Evolutionary conservation across 2,797 vertebrate genomes (phyloP).

Genomic region (Syngnathus acus): DNA sequence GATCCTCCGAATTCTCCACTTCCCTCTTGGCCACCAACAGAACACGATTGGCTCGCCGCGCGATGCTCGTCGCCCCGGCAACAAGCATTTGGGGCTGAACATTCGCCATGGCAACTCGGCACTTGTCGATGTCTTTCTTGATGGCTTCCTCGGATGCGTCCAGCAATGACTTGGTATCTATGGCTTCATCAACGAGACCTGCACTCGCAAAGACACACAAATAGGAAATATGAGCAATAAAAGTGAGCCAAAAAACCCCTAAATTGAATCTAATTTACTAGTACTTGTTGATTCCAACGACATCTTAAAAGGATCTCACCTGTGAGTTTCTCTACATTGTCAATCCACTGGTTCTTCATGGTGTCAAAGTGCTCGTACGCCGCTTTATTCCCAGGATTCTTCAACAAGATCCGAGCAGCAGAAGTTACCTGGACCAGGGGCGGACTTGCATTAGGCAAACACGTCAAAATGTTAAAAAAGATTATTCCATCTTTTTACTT

Average conservation of each 20-base stretch:
- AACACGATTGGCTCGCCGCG: conserved; percentile 92
- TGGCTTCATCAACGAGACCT: conserved; percentile 96
- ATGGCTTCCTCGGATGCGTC: conserved; percentile 97
- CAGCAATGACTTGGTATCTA: conserved; percentile 92
- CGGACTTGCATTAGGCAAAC: neutral
- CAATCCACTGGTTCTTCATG: conserved; percentile 99
- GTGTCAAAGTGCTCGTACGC: conserved; percentile 98
- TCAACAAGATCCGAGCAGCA: conserved; percentile 89
- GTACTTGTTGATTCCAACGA: too few species aligned
- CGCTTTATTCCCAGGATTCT: conserved; percentile 95
- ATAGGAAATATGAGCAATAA: neutral
- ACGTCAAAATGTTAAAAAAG: neutral
- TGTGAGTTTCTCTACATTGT: conserved; percentile 97
- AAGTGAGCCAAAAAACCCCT: too few species aligned
- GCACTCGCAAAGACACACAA: conserved; percentile 14
- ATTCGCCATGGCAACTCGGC: conserved; percentile 95
- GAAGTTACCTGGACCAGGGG: conserved; percentile 80
- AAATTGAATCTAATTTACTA: too few species aligned
- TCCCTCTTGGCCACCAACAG: conserved; percentile 92
- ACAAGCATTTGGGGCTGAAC: conserved; percentile 97
- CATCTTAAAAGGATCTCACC: conserved; percentile 56
- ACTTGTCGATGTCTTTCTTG: conserved; percentile 98
- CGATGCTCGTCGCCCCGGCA: conserved; percentile 96
- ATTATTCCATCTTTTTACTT: too few species aligned
- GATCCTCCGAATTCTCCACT: conserved; percentile 96